Evolutionary conservation across 53 echinoderm and acorn worm genomes (phyloP), one percentile per base, ranked within the genome.

Genomic region (Patiria pectinifera): DNA sequence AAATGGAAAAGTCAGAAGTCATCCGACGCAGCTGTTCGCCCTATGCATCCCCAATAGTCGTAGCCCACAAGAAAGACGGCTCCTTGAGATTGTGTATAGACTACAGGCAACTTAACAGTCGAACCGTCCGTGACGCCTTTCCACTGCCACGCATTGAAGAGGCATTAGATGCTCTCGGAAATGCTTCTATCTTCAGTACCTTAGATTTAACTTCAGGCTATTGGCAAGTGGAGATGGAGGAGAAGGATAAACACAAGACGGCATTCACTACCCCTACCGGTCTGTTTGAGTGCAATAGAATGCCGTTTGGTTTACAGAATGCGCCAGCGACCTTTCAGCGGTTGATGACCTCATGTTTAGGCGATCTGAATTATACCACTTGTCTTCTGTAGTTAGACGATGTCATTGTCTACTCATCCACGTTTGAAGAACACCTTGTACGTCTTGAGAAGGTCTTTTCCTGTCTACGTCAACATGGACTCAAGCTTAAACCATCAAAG

Each of bases 401-500:
- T 86, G 93, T 95, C 43, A 89, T 89, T 18, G 84, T 95, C 6
- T 92, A 85, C 80, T 95, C 95, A 48, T 69, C 60, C 11, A 88
- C 88, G 15, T 94, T 94, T 89, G 85, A 89, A 21, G 82, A 86
- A 48, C 81, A 84, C 21, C 53, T 96, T 6, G 35, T 69, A 21
- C 84, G 91, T 19, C 48, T 96, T 10, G 86, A 79, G 9, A 69
- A 66, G 26, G 94, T 96, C 0, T 89, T 93, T 18, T 13, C 71
- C n/a, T 47, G 93, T 21, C 47, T 93, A 2, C 58, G 89, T 45
- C 80, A 85, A 21, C 85, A 89, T 62, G 94, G 94, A 13, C 70
- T 96, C 49, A 96, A 96, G 45, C 35, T 96, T 8, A 96, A 94
- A 80, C 96, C 96, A 16, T 69, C 58, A 15, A 95, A 92, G 78